These are phyloP conservation scores for Linnaemya tessellans DNA, from an alignment of 2,888 invertebrate genomes.

Conservation along the genomic window DNA sequence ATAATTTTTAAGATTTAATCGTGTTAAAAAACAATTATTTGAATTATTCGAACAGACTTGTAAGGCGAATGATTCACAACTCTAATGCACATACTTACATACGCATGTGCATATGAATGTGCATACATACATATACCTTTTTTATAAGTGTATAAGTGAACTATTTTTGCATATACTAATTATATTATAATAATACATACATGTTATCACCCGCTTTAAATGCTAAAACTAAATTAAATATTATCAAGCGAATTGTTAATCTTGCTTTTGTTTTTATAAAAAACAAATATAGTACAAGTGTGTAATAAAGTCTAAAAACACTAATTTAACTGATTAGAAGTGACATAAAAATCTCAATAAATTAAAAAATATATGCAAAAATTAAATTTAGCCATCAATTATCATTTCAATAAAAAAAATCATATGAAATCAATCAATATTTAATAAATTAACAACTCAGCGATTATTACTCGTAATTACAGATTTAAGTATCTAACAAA, in stretches of 20 bases:
- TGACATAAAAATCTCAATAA: conserved; percentile 64
- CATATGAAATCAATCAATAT: conserved; percentile 18
- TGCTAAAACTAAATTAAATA: background rate
- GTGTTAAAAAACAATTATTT: too few relatives aligned
- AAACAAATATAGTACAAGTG: conserved; percentile 20
- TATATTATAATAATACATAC: background rate
- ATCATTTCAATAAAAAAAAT: conserved; percentile 16
- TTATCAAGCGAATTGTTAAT: conserved; percentile 42
- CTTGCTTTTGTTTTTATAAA: conserved; percentile 36
- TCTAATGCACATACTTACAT: too few relatives aligned
- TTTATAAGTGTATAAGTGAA: too few relatives aligned
- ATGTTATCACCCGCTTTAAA: background rate
- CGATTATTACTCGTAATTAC: background rate
- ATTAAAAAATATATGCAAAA: conserved; percentile 44
- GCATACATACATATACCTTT: too few relatives aligned
- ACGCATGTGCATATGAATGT: too few relatives aligned
- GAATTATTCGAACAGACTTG: too few relatives aligned
- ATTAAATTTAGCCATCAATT: conserved; percentile 58
- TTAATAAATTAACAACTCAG: background rate
- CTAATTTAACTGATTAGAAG: conserved; percentile 45
- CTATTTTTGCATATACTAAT: background rate
- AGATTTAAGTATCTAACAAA: background rate
- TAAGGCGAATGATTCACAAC: too few relatives aligned
- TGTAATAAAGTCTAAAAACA: conserved; percentile 5
- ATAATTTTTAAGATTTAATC: too few relatives aligned